These are phyloP conservation scores for Yasuhikotakia modesta DNA, from an alignment of 2,797 vertebrate species.

Conservation along the genomic window DNA sequence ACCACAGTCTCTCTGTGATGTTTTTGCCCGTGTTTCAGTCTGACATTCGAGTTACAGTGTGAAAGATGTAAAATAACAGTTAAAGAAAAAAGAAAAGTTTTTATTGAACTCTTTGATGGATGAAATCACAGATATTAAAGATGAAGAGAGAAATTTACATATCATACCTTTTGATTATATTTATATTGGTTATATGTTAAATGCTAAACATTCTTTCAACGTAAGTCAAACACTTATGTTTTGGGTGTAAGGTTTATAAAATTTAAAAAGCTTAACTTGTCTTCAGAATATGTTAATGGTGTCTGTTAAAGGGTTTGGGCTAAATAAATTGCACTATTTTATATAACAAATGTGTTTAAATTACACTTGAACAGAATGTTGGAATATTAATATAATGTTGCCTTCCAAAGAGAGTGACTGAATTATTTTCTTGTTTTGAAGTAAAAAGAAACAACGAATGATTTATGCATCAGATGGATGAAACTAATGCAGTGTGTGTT, in stretches of 20 bases:
- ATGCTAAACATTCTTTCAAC: too few relatives aligned
- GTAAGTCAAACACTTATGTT: too few relatives aligned
- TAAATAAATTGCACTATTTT: not conserved
- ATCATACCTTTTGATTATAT: too few relatives aligned
- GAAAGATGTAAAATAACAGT: conserved; percentile 27
- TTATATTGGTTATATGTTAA: too few relatives aligned
- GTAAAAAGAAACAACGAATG: not conserved
- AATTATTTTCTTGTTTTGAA: not conserved
- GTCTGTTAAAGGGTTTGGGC: not conserved
- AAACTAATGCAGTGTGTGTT: not conserved
- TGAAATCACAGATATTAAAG: not conserved
- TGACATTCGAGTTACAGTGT: conserved; percentile 29
- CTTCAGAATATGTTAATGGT: not conserved
- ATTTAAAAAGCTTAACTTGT: not conserved
- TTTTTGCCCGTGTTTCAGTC: conserved; percentile 34
- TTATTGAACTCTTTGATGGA: not conserved
- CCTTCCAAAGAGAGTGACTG: not conserved
- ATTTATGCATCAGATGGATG: conserved; percentile 5
- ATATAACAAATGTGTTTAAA: not conserved
- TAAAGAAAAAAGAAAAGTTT: not conserved
- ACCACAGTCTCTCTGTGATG: conserved; percentile 15
- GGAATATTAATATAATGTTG: not conserved
- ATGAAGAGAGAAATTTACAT: too few relatives aligned
- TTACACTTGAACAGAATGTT: not conserved
- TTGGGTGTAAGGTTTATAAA: too few relatives aligned